phyloP scores from a whole-genome alignment of 2,888 invertebrate genomes.

The Rambutsinella grinnellia region DNA sequence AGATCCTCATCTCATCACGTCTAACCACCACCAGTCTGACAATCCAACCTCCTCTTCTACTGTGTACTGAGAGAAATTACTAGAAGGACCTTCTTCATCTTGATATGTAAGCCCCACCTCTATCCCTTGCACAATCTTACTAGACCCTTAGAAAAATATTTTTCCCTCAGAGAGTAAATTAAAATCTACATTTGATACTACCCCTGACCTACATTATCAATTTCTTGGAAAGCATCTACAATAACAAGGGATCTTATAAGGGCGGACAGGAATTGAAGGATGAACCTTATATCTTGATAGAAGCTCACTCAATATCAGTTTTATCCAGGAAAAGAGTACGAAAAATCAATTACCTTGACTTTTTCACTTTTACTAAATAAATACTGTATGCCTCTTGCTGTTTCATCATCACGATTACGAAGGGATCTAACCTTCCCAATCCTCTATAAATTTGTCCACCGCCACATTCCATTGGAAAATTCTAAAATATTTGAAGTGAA shows the following conservation, averaged over 20 bases:
- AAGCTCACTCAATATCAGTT: background rate
- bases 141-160: constrained; percentile 31
- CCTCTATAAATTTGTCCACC: too few relatives aligned
- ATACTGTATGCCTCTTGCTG: too few relatives aligned
- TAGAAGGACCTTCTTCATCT: constrained; percentile 19
- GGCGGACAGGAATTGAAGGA: constrained; percentile 60
- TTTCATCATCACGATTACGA: background rate
- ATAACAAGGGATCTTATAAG: constrained; percentile 46
- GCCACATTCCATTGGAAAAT: too few relatives aligned
- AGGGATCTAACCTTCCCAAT: background rate
- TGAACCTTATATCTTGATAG: constrained; percentile 37
- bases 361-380: too few relatives aligned
- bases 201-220: constrained; percentile 66
- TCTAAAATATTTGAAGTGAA: too few relatives aligned
- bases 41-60: background rate
- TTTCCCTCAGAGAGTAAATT: constrained; percentile 52
- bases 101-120: constrained; percentile 40
- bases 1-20: too few relatives aligned
- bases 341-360: constrained; percentile 45
- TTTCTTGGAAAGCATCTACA: constrained; percentile 63
- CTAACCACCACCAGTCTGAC: background rate
- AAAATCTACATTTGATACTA: constrained; percentile 64
- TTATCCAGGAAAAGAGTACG: constrained; percentile 20
- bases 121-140: constrained; percentile 15
- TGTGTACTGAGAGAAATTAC: too few relatives aligned